A percentile compares a stretch with the other conserved stretches of the same genome.
Conservation (phyloP, 2,888 invertebrate species). For the Leptinotarsa tumamoca region DNA sequence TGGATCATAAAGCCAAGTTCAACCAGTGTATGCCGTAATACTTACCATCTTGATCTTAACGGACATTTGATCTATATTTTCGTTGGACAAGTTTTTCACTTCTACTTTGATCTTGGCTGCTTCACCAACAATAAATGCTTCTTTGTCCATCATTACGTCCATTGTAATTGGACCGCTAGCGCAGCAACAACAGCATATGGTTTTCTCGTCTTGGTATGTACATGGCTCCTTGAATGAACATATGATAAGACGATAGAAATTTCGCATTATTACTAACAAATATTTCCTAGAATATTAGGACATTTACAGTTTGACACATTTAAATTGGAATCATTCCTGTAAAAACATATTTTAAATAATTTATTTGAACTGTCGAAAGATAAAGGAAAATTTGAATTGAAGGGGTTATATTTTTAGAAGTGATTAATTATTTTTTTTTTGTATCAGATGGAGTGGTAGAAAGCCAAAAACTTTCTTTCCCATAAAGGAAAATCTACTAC, state of each 20-base stretch:
- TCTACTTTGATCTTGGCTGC: constrained; percentile 77
- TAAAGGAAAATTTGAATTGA: too few species aligned
- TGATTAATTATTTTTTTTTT: too few species aligned
- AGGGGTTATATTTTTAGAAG: too few species aligned
- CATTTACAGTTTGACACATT: too few species aligned
- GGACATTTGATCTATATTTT: constrained; percentile 73
- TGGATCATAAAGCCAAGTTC: not conserved
- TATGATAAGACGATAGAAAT: not conserved
- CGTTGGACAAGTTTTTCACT: constrained; percentile 81
- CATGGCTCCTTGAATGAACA: constrained; percentile 72
- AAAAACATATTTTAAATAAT: too few species aligned
- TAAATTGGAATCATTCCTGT: too few species aligned
- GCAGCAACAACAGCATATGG: constrained; percentile 84
- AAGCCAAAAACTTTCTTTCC: too few species aligned
- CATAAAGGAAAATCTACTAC: too few species aligned
- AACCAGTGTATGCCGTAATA: not conserved
- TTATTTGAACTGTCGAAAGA: too few species aligned
- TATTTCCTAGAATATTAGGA: too few species aligned
- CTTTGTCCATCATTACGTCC: constrained; percentile 76
- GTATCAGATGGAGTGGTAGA: too few species aligned
- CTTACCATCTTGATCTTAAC: constrained; percentile 75
- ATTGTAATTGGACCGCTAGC: constrained; percentile 79
- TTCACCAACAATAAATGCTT: constrained; percentile 85
- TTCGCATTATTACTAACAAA: not conserved
- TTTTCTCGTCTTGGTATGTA: constrained; percentile 78